Evolutionary conservation across 2,797 vertebrate species (phyloP).

Genomic region (Lateolabrax maculatus): DNA sequence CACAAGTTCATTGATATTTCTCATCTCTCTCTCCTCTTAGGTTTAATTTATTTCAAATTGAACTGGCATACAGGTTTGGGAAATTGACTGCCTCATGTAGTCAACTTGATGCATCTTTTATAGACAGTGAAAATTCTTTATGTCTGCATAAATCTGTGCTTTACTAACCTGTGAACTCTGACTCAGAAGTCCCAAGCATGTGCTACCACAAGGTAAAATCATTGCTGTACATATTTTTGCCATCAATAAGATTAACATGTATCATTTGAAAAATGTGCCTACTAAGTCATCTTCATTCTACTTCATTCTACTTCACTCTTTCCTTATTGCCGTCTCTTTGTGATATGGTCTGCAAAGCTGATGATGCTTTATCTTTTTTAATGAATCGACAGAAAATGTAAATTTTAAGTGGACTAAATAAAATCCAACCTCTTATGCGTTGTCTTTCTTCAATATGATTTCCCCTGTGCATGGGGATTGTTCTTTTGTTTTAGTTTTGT

Average conservation of each 20-base stretch:
- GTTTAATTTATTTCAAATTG: slow-evolving; percentile 86
- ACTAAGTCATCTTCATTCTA: slow-evolving; percentile 78
- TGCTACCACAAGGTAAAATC: slow-evolving; percentile 72
- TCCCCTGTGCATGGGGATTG: background rate
- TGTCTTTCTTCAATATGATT: slow-evolving; percentile 22
- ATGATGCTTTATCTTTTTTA: slow-evolving; percentile 87
- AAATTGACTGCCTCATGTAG: slow-evolving; percentile 73
- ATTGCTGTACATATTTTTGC: slow-evolving; percentile 86
- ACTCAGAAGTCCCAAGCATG: slow-evolving; percentile 76
- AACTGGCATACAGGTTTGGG: slow-evolving; percentile 75
- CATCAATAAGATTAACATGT: slow-evolving; percentile 78
- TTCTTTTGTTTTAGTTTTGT: background rate
- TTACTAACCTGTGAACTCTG: slow-evolving; percentile 74
- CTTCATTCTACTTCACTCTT: slow-evolving; percentile 74
- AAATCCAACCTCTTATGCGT: slow-evolving; percentile 77
- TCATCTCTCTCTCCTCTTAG: slow-evolving; percentile 73
- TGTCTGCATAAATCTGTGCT: slow-evolving; percentile 57
- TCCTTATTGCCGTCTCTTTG: slow-evolving; percentile 74
- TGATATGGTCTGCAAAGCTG: slow-evolving; percentile 77
- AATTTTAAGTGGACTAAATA: slow-evolving; percentile 88
- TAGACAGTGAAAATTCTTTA: slow-evolving; percentile 64
- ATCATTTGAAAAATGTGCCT: slow-evolving; percentile 82
- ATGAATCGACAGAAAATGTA: slow-evolving; percentile 86
- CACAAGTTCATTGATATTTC: slow-evolving; percentile 70
- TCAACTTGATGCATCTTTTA: slow-evolving; percentile 69